Conservation (phyloP, 2,113 vertebrate genomes). For the Sylvietta virens region DNA sequence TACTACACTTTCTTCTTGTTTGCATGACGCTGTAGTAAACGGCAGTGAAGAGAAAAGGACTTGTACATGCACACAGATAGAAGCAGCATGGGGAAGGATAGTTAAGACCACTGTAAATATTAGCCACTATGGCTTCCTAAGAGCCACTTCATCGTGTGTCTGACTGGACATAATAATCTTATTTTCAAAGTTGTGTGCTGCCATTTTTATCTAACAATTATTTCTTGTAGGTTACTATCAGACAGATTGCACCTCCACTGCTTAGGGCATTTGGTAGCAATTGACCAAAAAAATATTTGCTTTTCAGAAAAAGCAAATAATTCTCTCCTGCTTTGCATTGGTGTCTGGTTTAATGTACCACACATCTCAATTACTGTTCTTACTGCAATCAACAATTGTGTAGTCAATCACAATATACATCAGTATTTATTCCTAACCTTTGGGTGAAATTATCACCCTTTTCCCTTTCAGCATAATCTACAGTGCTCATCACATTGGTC, state of each 20-base stretch:
- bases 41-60: background rate
- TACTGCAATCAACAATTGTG: background rate
- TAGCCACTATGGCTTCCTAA: background rate
- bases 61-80: background rate
- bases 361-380: background rate
- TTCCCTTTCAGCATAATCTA: background rate
- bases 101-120: background rate
- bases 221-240: background rate
- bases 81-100: background rate
- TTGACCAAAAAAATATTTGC: too few species aligned
- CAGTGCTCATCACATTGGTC: background rate
- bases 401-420: rapidly evolving
- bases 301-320: background rate
- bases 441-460: background rate
- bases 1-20: background rate
- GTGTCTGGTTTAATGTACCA: background rate
- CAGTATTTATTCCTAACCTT: background rate
- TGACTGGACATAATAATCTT: background rate
- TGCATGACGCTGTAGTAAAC: background rate
- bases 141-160: background rate
- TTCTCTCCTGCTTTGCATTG: background rate
- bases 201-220: background rate
- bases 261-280: background rate
- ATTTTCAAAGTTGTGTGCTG: background rate
- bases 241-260: background rate